Percentiles rank a stretch among this genome's conserved stretches.
Evolutionary conservation across 2,888 invertebrate genomes (phyloP).

Genomic region (Chrysotoxum bicinctum): DNA sequence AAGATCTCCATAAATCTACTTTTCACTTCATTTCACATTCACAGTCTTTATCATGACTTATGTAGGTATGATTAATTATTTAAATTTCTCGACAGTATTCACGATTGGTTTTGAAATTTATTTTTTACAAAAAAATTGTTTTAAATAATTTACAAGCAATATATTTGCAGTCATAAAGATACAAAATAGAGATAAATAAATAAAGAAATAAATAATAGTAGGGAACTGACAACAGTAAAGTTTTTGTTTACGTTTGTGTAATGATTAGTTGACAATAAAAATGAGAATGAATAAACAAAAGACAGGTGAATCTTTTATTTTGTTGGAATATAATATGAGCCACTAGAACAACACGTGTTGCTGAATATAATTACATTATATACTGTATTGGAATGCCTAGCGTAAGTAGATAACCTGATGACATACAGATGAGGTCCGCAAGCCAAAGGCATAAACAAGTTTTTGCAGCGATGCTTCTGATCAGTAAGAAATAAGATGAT

Average conservation of each 20-base stretch:
- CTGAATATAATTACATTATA: not conserved
- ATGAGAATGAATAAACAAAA: slow-evolving; percentile 5
- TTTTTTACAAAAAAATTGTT: not conserved
- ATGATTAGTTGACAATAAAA: slow-evolving; percentile 6
- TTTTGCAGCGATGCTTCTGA: too few relatives aligned
- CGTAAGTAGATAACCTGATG: too few relatives aligned
- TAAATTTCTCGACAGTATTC: not conserved
- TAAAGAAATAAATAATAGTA: not conserved
- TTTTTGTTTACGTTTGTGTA: slow-evolving; percentile 12
- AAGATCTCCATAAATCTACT: not conserved
- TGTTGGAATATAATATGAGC: not conserved
- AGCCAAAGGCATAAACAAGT: too few relatives aligned
- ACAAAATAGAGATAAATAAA: not conserved
- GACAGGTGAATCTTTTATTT: slow-evolving; percentile 3
- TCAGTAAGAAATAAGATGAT: too few relatives aligned
- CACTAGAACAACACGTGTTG: not conserved
- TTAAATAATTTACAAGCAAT: not conserved
- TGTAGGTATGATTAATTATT: not conserved
- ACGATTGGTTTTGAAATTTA: not conserved
- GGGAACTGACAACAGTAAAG: not conserved
- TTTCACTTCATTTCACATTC: not conserved
- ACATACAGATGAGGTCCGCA: too few relatives aligned
- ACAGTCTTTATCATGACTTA: not conserved
- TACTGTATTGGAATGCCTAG: not conserved
- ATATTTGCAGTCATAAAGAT: slow-evolving; percentile 3